Percentiles rank a stretch among this genome's conserved stretches.
phyloP scores from a whole-genome alignment of 1,140 invertebrate species.

The Brachionus rotundiformis region DNA sequence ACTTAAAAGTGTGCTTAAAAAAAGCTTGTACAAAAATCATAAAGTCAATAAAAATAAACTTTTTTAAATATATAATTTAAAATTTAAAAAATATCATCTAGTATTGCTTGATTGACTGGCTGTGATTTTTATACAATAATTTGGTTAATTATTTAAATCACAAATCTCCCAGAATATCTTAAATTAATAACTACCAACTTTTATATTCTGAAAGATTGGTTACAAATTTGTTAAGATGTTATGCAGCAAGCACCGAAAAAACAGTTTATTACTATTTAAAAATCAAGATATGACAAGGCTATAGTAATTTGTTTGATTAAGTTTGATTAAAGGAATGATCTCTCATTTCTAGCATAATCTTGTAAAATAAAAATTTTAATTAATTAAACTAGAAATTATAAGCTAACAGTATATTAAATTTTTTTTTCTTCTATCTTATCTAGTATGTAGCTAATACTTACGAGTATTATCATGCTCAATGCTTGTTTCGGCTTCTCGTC shows the following conservation, averaged over 20 bases:
- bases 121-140: too few relatives aligned
- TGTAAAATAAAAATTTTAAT: conserved; percentile 9
- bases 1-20: too few relatives aligned
- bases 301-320: conserved; percentile 18
- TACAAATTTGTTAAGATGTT: background rate
- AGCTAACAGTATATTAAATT: conserved; percentile 21
- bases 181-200: background rate
- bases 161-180: background rate
- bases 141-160: too few relatives aligned
- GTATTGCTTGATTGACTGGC: too few relatives aligned
- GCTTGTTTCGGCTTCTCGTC: conserved; percentile 50
- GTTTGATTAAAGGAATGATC: conserved; percentile 32
- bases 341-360: conserved; percentile 41
- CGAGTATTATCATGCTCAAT: conserved; percentile 50
- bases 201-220: background rate
- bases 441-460: too few relatives aligned
- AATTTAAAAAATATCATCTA: too few relatives aligned
- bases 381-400: background rate
- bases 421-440: background rate
- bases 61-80: too few relatives aligned
- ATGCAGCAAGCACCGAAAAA: conserved; percentile 3
- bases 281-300: conserved; percentile 1
- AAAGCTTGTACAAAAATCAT: too few relatives aligned
- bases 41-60: too few relatives aligned
- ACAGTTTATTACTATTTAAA: conserved; percentile 16